A percentile compares a stretch with the other conserved stretches of the same genome.
phyloP scores from a whole-genome alignment of 2,888 invertebrate genomes.

The Helicoverpa assulta region DNA sequence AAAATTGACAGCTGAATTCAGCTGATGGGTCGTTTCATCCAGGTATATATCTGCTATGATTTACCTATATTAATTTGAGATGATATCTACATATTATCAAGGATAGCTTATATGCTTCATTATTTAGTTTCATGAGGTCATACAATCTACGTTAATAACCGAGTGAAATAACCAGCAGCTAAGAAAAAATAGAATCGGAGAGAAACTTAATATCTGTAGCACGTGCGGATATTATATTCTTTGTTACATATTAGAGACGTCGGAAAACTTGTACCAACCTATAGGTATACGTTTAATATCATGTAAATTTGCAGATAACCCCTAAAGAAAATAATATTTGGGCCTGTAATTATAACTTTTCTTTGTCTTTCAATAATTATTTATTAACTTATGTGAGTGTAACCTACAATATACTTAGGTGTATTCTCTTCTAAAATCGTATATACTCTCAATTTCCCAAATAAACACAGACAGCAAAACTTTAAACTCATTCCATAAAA shows the following conservation, averaged over 20 bases:
- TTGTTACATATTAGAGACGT: conserved; percentile 51
- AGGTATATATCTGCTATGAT: no score
- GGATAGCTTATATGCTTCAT: no score
- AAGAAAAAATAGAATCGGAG: conserved; percentile 9
- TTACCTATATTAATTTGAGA: no score
- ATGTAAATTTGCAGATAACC: conserved; percentile 42
- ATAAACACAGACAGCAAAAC: conserved; percentile 51
- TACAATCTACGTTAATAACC: no score
- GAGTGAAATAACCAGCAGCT: no score
- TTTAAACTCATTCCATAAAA: conserved; percentile 51
- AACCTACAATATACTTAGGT: no score
- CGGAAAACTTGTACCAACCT: conserved; percentile 46
- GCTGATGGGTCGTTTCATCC: no score
- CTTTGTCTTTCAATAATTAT: background rate
- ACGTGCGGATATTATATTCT: conserved; percentile 49
- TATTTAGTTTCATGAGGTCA: no score
- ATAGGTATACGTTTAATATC: conserved; percentile 45
- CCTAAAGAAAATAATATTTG: background rate
- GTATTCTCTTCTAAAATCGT: background rate
- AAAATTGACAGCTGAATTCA: no score
- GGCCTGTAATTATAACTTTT: background rate
- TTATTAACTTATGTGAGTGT: no score
- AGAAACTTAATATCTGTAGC: conserved; percentile 49
- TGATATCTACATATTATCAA: no score
- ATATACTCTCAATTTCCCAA: conserved; percentile 11